Percentiles rank a stretch among this genome's conserved stretches.
These are phyloP conservation scores for Falco rusticolus DNA, from an alignment of 2,797 vertebrate genomes.

Conservation along the genomic window DNA sequence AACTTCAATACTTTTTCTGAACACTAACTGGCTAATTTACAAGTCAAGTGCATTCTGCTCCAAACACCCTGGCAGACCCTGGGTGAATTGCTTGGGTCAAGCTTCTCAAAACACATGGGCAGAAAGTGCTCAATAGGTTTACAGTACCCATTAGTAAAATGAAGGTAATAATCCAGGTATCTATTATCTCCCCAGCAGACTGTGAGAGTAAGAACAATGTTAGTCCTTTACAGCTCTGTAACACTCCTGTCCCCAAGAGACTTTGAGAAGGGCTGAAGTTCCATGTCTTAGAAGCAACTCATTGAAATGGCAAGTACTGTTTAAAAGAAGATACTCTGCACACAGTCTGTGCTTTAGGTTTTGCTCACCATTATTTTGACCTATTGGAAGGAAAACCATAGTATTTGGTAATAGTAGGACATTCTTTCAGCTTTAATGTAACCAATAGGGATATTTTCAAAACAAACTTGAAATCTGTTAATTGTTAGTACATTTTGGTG, in stretches of 20 bases:
- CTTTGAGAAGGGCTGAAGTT: not conserved
- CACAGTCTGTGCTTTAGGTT: not conserved
- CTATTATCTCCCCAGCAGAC: not conserved
- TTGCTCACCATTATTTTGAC: not conserved
- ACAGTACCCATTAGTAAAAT: not conserved
- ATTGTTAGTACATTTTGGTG: not conserved
- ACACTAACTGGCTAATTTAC: not conserved
- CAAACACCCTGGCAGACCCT: not conserved
- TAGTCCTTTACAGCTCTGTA: not conserved
- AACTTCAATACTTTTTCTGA: not conserved
- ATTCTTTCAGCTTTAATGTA: not conserved
- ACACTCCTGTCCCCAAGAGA: not conserved
- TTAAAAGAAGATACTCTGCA: not conserved
- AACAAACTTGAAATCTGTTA: not conserved
- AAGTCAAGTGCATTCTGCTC: not conserved
- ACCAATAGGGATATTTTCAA: not conserved
- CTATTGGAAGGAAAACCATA: not conserved
- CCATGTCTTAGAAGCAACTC: not conserved
- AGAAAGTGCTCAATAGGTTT: not conserved
- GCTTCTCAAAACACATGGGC: not conserved
- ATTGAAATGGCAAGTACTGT: not conserved
- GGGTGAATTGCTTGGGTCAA: not conserved
- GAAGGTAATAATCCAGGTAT: not conserved
- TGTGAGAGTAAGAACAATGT: not conserved
- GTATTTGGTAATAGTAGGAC: not conserved